These are phyloP conservation scores for Caenorhabditis sulstoni DNA, from an alignment of 2,888 invertebrate species.

Conservation along the genomic window DNA sequence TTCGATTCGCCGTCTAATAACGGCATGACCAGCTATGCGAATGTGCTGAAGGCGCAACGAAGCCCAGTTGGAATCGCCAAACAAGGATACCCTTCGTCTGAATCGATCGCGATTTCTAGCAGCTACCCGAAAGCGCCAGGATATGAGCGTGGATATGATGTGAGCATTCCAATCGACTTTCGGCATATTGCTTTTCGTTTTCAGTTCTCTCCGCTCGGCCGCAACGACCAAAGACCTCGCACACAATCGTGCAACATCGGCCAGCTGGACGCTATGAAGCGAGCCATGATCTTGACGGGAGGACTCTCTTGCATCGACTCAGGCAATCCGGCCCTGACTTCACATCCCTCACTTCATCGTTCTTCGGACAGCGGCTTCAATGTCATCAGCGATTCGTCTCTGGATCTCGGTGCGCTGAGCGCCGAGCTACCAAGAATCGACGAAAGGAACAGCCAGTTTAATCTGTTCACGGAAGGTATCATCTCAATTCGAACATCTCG, in stretches of 20 bases:
- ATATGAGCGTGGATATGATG: constrained; percentile 65
- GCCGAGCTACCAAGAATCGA: constrained; percentile 71
- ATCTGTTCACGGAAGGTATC: constrained; percentile 43
- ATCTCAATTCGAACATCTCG: background rate
- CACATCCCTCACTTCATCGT: constrained; percentile 66
- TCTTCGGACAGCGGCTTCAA: constrained; percentile 69
- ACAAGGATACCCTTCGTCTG: constrained; percentile 54
- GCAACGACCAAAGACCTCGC: constrained; percentile 61
- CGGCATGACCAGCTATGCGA: constrained; percentile 60
- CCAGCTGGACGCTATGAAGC: constrained; percentile 64
- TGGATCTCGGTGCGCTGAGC: constrained; percentile 68
- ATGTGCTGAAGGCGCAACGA: constrained; percentile 61
- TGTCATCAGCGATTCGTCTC: constrained; percentile 56
- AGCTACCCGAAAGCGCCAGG: constrained; percentile 76
- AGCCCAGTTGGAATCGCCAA: constrained; percentile 29
- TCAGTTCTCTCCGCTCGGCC: constrained; percentile 50
- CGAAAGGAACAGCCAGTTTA: constrained; percentile 48
- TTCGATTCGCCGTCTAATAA: constrained; percentile 66
- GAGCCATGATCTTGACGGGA: constrained; percentile 46
- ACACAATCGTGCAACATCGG: constrained; percentile 73
- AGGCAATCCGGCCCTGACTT: constrained; percentile 59
- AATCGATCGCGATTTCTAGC: constrained; percentile 61
- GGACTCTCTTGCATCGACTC: constrained; percentile 23
- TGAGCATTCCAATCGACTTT: too few species aligned
- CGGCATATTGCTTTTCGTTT: too few species aligned